Evolutionary conservation across 2,113 vertebrate genomes (phyloP).

Genomic region (Galeopterus variegatus): DNA sequence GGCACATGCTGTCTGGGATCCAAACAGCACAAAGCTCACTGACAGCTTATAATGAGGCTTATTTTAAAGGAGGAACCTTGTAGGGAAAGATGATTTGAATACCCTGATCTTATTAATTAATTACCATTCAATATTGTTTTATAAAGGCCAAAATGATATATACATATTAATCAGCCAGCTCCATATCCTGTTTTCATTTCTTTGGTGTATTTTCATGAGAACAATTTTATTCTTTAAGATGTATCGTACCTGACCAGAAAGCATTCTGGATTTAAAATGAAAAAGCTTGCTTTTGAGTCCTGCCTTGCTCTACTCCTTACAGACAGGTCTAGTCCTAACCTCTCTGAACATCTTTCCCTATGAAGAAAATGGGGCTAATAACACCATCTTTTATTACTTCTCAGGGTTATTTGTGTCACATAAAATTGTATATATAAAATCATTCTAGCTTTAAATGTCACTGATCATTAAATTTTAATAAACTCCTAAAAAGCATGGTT

Average conservation of each 20-base stretch:
- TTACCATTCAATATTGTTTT: background rate
- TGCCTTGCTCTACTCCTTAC: background rate
- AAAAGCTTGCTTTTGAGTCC: background rate
- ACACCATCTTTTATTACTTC: background rate
- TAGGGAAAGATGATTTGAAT: background rate
- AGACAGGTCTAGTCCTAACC: background rate
- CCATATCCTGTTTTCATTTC: background rate
- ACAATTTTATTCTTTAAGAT: background rate
- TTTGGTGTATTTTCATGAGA: background rate
- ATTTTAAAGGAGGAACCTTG: background rate
- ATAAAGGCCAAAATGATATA: background rate
- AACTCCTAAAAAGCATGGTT: background rate
- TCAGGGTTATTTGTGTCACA: background rate
- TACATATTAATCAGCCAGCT: background rate
- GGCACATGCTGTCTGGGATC: background rate
- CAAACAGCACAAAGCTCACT: background rate
- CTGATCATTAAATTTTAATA: background rate
- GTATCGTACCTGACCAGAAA: background rate
- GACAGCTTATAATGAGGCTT: background rate
- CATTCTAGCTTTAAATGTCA: constrained; percentile 1
- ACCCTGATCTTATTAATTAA: background rate
- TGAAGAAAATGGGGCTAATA: background rate
- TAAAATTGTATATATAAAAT: background rate
- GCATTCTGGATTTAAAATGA: background rate
- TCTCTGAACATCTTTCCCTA: background rate